Evolutionary conservation across 2,888 invertebrate species (phyloP).

Genomic region (Mamestra brassicae): DNA sequence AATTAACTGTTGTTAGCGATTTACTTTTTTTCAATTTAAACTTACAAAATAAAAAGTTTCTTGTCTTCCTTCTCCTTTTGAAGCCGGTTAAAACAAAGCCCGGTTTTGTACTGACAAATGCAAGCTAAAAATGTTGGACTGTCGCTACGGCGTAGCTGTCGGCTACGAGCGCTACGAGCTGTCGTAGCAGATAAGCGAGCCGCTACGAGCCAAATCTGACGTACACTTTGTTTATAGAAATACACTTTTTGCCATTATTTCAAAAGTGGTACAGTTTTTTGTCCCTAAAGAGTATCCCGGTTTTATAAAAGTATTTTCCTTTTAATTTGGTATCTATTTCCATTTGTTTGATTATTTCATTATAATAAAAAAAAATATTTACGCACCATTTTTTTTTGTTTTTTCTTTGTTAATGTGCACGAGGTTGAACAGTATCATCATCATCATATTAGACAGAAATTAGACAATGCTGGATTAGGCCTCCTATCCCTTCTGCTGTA

Average conservation of each 20-base stretch:
- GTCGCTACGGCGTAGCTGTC: conserved; percentile 28
- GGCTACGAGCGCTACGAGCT: conserved; percentile 34
- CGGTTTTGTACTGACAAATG: conserved; percentile 4
- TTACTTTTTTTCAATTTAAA: no score
- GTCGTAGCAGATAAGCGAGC: conserved; percentile 41
- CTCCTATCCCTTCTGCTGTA: no score
- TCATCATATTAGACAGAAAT: no score
- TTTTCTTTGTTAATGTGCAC: no score
- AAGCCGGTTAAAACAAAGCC: background rate
- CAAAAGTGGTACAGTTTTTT: background rate
- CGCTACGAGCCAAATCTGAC: conserved; percentile 31
- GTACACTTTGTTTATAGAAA: conserved; percentile 16
- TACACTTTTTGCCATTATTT: background rate
- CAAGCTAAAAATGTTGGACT: background rate
- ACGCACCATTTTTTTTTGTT: no score
- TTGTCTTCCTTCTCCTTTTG: background rate
- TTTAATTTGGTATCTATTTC: no score
- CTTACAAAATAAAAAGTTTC: background rate
- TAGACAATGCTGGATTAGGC: no score
- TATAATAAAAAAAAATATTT: no score
- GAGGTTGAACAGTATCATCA: no score
- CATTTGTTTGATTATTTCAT: no score
- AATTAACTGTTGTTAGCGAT: no score
- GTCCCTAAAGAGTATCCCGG: background rate
- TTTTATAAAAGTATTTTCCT: no score